These are phyloP conservation scores for Spilarctia lutea DNA, from an alignment of 2,888 invertebrate species.

Conservation along the genomic window DNA sequence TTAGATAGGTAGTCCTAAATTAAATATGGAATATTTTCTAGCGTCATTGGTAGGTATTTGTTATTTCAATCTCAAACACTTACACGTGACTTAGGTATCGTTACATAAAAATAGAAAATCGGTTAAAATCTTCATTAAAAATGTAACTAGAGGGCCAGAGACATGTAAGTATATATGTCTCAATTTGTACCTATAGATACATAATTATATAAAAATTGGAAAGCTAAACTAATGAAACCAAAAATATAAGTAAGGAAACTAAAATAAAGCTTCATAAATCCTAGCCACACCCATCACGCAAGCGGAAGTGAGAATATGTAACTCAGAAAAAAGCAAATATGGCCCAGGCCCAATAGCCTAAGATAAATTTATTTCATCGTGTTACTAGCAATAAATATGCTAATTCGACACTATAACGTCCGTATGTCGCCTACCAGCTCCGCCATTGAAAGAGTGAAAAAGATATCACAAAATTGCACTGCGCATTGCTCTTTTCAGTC, in stretches of 20 bases:
- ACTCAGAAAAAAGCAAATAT: slow-evolving; percentile 67
- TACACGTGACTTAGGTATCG: background rate
- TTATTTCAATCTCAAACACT: background rate
- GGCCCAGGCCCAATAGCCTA: slow-evolving; percentile 74
- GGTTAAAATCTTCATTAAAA: background rate
- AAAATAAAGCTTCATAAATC: slow-evolving; percentile 13
- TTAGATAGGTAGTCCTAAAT: no score
- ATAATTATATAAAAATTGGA: background rate
- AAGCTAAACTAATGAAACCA: background rate
- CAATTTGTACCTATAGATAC: background rate
- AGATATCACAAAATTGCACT: slow-evolving; percentile 86
- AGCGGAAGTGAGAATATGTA: slow-evolving; percentile 68
- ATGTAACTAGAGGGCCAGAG: no score
- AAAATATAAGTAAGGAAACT: background rate
- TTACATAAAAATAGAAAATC: background rate
- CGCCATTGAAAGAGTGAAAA: slow-evolving; percentile 84
- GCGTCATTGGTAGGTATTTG: no score
- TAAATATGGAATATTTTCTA: no score
- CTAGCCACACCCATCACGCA: slow-evolving; percentile 55
- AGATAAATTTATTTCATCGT: slow-evolving; percentile 83
- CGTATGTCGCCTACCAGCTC: slow-evolving; percentile 82
- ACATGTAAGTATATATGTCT: background rate
- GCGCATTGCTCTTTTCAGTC: slow-evolving; percentile 85
- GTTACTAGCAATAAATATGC: slow-evolving; percentile 86
- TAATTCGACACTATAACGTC: slow-evolving; percentile 85